These are phyloP conservation scores for Drosophila emarginata DNA, from an alignment of 2,888 invertebrate genomes.

Conservation along the genomic window DNA sequence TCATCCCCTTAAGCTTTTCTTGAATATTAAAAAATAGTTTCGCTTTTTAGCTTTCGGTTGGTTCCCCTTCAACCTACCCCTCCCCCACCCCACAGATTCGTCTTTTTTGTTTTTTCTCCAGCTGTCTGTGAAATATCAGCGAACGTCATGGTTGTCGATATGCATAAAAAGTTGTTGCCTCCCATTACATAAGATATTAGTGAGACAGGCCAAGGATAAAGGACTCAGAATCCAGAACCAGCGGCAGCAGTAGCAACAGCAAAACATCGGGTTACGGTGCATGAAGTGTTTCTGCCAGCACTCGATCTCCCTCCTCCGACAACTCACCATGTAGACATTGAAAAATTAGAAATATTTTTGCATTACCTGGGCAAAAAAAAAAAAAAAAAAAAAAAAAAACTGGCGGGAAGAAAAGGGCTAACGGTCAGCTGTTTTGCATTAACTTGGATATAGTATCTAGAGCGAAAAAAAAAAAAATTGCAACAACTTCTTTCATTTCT, in stretches of 20 bases:
- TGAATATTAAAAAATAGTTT: constrained; percentile 72
- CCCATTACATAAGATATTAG: constrained; percentile 69
- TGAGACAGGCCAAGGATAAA: constrained; percentile 54
- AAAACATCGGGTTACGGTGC: constrained; percentile 30
- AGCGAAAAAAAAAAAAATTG: constrained; percentile 22
- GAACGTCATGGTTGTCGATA: constrained; percentile 59
- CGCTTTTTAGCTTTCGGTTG: constrained; percentile 19
- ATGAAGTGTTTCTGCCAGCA: constrained; percentile 49
- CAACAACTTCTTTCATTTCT: neutral
- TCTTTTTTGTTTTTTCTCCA: constrained; percentile 48
- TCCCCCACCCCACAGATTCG: neutral
- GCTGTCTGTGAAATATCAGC: constrained; percentile 70
- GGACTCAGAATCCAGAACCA: constrained; percentile 1
- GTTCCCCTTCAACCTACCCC: neutral
- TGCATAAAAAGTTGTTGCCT: constrained; percentile 69
- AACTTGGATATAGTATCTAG: constrained; percentile 44
- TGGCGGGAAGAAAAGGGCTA: constrained; percentile 11
- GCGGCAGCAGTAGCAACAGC: neutral
- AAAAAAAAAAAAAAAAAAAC: constrained; percentile 14
- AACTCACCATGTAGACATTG: constrained; percentile 51
- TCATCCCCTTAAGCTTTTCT: constrained; percentile 19
- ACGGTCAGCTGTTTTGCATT: constrained; percentile 71
- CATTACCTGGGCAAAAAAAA: constrained; percentile 45
- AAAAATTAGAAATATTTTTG: constrained; percentile 71
- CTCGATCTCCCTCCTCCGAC: neutral